phyloP scores from a whole-genome alignment of 1,140 invertebrate species.

The Euwallacea similis region DNA sequence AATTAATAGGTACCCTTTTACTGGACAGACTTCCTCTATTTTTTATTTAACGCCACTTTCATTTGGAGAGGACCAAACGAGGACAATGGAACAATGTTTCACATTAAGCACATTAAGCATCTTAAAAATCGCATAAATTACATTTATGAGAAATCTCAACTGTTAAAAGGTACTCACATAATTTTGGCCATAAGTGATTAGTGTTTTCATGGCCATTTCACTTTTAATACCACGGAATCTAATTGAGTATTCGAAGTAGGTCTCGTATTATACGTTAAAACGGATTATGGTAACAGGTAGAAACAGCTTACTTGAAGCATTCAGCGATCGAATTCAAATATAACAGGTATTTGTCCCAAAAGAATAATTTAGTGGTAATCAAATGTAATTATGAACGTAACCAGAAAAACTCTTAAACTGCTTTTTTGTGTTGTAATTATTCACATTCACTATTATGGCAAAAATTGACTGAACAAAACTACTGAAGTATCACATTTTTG shows the following conservation, averaged over 20 bases:
- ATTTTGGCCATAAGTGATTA: background rate
- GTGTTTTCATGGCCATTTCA: background rate
- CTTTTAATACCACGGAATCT: background rate
- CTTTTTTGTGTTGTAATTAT: no score
- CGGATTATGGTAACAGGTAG: background rate
- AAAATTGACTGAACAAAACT: no score
- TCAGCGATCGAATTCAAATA: background rate
- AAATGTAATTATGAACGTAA: no score
- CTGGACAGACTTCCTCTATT: background rate
- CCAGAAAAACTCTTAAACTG: no score
- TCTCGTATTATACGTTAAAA: background rate
- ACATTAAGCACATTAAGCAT: no score
- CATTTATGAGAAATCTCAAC: background rate
- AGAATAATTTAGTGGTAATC: no score
- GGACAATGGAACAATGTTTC: no score
- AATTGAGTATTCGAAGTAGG: background rate
- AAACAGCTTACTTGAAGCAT: background rate
- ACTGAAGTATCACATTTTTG: no score
- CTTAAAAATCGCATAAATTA: background rate
- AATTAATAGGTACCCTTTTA: background rate
- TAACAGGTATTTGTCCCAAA: background rate
- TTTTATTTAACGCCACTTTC: constrained; percentile 1
- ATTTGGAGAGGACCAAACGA: background rate
- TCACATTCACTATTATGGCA: no score
- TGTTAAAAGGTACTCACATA: background rate